Conservation (phyloP, 2,113 vertebrate species). For the mouse (Mus musculus) region GRCm39 chr6:133701501-133702000, state of each 20-base stretch:
- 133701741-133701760: neutral
- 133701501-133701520: accelerated
- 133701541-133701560: neutral
- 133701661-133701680: neutral
- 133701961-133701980: neutral
- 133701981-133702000: neutral
- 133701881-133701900: neutral
- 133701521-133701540: neutral
- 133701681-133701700: neutral
- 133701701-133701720: neutral
- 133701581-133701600: neutral
- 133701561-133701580: neutral
- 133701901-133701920: neutral
- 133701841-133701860: neutral
- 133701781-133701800: neutral
- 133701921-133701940: neutral
- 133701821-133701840: neutral
- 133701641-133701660: no score
- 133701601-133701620: neutral
- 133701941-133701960: accelerated
- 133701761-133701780: neutral
- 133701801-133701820: no score
- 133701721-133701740: neutral
- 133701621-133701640: neutral
- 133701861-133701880: neutral